Conservation (phyloP, 2,797 vertebrate genomes). For the Furcifer pardalis region DNA sequence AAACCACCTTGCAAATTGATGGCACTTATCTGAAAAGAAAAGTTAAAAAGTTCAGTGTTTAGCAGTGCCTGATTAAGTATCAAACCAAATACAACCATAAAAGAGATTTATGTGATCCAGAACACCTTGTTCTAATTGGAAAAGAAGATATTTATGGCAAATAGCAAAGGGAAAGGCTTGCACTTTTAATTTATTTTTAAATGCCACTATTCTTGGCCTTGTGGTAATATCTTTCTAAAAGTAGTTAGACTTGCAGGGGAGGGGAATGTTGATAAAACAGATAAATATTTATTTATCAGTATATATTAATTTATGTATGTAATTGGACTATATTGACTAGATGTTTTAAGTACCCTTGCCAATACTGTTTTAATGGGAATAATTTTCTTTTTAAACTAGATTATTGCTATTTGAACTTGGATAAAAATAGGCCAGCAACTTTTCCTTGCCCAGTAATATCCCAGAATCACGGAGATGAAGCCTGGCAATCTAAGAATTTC, state of each 20-base stretch:
- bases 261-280: slow-evolving; percentile 25
- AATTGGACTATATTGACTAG: background rate
- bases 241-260: slow-evolving; percentile 20
- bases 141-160: slow-evolving; percentile 41
- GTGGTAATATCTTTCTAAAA: slow-evolving; percentile 21
- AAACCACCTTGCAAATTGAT: slow-evolving; percentile 69
- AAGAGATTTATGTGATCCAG: slow-evolving; percentile 61
- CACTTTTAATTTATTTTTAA: slow-evolving; percentile 56
- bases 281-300: slow-evolving; percentile 34
- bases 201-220: slow-evolving; percentile 6
- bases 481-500: background rate
- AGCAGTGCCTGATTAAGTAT: slow-evolving; percentile 62
- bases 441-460: background rate
- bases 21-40: slow-evolving; percentile 61
- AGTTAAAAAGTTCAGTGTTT: slow-evolving; percentile 66
- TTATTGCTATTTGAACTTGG: background rate
- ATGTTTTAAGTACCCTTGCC: background rate
- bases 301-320: slow-evolving; percentile 30
- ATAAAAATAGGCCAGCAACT: background rate
- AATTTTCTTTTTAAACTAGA: background rate
- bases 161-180: slow-evolving; percentile 39
- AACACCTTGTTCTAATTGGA: slow-evolving; percentile 58
- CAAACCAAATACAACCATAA: slow-evolving; percentile 60
- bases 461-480: background rate
- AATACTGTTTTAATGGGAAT: background rate